Evolutionary conservation across 2,888 invertebrate species (phyloP), one percentile per base, ranked within the genome.

Genomic region (Yponomeuta malinellus): DNA sequence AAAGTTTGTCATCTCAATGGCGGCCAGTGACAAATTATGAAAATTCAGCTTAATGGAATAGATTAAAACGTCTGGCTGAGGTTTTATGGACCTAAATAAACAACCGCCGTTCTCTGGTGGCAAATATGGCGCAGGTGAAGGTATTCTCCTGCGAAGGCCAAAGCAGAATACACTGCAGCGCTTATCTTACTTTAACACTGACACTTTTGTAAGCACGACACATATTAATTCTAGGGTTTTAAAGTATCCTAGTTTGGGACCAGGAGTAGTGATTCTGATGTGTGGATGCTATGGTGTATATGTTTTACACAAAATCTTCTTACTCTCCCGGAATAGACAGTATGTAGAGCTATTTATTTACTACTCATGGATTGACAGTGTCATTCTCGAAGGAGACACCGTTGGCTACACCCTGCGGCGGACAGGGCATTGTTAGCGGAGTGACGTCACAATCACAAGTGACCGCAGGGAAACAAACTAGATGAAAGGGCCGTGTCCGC

Each of bases 381-480:
- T 59, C 52, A 59, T 15, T 59, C 52, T 15, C 15, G 3, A 4
- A 59, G 5, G 52, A 59, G 52, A 59, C 52, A 59, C 52, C 52
- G 43, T 43, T 8, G 43, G 9, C 15, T 10, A 15, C 52, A 52
- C 52, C 52, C 52, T 15, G 15, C 52, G 52, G 52, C 1, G 12
- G 52, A 59, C 43, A 15, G 15, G 52, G 52, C 52, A 59, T 59
- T 59, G 52, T 59, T 59, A 15, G 52, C 52, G 52, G 15, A 12
- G 29, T 65, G 65, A 29, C 65, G 65, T 65, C 65, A 65, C 65
- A 48, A 68, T 76, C 76, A 76, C 69, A 79, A 79, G 78, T 81
- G 81, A 83, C 83, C 83, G 79, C 82, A 78, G 71, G 76, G 73
- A 83, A 84, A 86, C 68, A 43, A 68, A 63, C 69, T 23, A 37